Percentiles rank a stretch among this genome's conserved stretches.
Evolutionary conservation across 30 jellyfish, hydroid and myxozoan species (phyloP).

Genomic region (Aurelia aurita complex sp. Pacific): DNA sequence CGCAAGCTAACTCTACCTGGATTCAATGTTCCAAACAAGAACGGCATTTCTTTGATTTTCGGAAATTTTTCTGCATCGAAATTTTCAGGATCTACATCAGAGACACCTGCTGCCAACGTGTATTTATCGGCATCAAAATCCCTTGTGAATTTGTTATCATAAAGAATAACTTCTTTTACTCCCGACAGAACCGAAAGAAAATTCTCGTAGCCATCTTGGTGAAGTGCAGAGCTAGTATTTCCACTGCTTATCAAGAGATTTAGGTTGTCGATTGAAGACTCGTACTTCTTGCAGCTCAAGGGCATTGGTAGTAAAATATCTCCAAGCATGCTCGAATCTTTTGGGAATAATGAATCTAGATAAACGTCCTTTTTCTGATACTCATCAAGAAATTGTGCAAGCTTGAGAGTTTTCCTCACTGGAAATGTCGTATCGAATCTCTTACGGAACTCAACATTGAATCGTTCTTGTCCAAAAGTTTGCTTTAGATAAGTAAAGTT

Average conservation of each 20-base stretch:
- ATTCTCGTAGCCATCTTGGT: slow-evolving; percentile 78
- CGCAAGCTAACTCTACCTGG: slow-evolving; percentile 51
- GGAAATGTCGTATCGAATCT: slow-evolving; percentile 37
- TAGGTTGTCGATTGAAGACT: slow-evolving; percentile 21
- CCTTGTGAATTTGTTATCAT: slow-evolving; percentile 50
- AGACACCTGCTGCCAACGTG: slow-evolving; percentile 67
- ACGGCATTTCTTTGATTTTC: slow-evolving; percentile 32
- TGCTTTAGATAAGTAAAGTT: slow-evolving; percentile 24
- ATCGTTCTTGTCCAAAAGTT: slow-evolving; percentile 19
- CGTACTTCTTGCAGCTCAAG: slow-evolving; percentile 16
- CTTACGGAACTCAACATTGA: slow-evolving; percentile 58
- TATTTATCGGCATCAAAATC: slow-evolving; percentile 45
- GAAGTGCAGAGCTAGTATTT: slow-evolving; percentile 78
- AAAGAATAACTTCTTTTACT: slow-evolving; percentile 48
- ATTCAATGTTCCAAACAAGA: slow-evolving; percentile 17
- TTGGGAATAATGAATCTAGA: slow-evolving; percentile 49
- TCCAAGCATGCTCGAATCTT: slow-evolving; percentile 33
- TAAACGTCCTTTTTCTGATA: slow-evolving; percentile 30
- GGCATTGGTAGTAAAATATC: slow-evolving; percentile 56
- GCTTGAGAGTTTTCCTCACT: slow-evolving; percentile 28
- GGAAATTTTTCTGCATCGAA: slow-evolving; percentile 6
- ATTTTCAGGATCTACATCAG: slow-evolving; percentile 58
- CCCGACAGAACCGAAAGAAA: slow-evolving; percentile 52
- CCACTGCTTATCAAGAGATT: slow-evolving; percentile 69
- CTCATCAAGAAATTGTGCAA: slow-evolving; percentile 28